Evolutionary conservation across 2,888 invertebrate species (phyloP), one percentile per base, ranked within the genome.

Genomic region (Lydus trimaculatus): DNA sequence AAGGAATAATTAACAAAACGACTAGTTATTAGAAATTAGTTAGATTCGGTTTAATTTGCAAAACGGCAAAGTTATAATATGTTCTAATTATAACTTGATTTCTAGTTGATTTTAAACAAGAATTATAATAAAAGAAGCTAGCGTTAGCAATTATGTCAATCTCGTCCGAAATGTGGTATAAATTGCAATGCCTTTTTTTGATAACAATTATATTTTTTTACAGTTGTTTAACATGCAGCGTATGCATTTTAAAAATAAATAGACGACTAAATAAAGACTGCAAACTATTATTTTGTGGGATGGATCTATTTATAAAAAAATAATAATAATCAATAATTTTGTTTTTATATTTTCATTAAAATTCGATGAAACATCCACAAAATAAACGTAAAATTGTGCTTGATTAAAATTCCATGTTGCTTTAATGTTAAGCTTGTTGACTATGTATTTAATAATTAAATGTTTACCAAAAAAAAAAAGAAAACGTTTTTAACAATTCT

Each of bases 401-500:
- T 69, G 61, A 72, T 73, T 72, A 70, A 74, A 72, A 66, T 70
- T 76, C 62, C 70, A 77, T 79, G 78, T 80, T 78, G 78, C 78
- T 75, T 80, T 79, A 79, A 73, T 79, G 78, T 80, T 80, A 79
- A 76, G 80, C 80, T 80, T 80, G 80, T 80, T 80, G 75, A 79
- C 75, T 76, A 74, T 78, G 77, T 79, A 75, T 78, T 77, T 78
- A 67, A 65, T 72, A 72, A 69, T 67, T 66, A 61, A 64, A 67
- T 64, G 65, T 72, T 72, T 70, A 67, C 33, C 28, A 61, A 61
- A 28, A 65, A 39, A n/a, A 65, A 36, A 61, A n/a, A 65, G 23
- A 61, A 3, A 28, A 28, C 4, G 2, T 3, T 4, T 28, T 28
- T 28, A 28, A 28, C 28, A 3, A 28, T 3, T 3, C 4, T 4